phyloP scores from a whole-genome alignment of 1,140 invertebrate species.

The Cyphomyrmex costatus region DNA sequence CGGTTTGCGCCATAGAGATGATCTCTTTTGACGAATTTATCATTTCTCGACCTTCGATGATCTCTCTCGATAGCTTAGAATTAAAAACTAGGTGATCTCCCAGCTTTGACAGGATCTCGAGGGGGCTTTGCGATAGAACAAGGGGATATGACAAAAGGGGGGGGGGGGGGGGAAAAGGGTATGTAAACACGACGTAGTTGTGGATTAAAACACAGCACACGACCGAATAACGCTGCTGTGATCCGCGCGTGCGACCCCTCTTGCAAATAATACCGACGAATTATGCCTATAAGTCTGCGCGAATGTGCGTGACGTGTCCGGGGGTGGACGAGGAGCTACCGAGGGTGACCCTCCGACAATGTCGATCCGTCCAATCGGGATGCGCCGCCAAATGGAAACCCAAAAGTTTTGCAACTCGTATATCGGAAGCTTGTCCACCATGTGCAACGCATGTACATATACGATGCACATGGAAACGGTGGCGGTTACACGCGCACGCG shows the following conservation, averaged over 20 bases:
- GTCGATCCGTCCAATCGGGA: conserved; percentile 80
- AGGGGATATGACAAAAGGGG: conserved; percentile 48
- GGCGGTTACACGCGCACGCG: conserved; percentile 53
- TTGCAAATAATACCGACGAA: conserved; percentile 80
- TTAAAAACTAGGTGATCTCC: conserved; percentile 14
- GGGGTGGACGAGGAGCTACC: conserved; percentile 38
- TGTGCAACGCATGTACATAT: neutral
- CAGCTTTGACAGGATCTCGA: conserved; percentile 28
- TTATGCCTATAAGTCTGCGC: conserved; percentile 80
- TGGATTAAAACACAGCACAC: conserved; percentile 76
- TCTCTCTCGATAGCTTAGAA: neutral
- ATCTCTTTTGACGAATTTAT: neutral
- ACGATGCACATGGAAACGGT: conserved; percentile 7
- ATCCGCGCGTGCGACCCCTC: conserved; percentile 66
- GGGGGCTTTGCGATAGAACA: conserved; percentile 14
- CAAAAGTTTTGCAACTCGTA: conserved; percentile 68
- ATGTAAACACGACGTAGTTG: conserved; percentile 58
- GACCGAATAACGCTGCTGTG: conserved; percentile 11
- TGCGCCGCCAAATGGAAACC: conserved; percentile 71
- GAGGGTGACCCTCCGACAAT: conserved; percentile 77
- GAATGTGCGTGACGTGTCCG: conserved; percentile 81
- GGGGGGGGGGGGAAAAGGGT: conserved; percentile 54
- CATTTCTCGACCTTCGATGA: conserved; percentile 7
- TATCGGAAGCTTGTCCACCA: conserved; percentile 65
- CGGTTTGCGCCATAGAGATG: neutral